Evolutionary conservation across 2,113 vertebrate genomes (phyloP).

Genomic region (Oxyruncus cristatus): DNA sequence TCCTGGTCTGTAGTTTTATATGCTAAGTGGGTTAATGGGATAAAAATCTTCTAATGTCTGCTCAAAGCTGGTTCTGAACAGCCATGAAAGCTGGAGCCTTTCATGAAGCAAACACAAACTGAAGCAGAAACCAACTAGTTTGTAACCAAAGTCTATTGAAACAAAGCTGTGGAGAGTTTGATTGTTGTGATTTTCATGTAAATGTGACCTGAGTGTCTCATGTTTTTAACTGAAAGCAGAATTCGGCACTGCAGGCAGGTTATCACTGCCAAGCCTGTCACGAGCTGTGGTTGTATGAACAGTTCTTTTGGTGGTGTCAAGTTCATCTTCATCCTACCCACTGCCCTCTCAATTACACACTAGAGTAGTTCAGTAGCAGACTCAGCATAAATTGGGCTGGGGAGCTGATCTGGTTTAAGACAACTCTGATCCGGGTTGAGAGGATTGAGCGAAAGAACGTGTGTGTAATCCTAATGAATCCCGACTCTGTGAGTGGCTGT

Average conservation of each 20-base stretch:
- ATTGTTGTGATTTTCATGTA: background rate
- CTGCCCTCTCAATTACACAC: background rate
- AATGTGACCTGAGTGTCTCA: background rate
- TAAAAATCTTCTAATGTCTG: background rate
- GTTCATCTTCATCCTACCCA: background rate
- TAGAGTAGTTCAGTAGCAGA: background rate
- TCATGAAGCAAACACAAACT: background rate
- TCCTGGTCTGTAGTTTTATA: background rate
- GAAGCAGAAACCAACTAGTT: background rate
- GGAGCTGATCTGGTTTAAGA: background rate
- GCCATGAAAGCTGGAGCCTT: background rate
- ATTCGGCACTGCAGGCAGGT: background rate
- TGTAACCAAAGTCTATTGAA: background rate
- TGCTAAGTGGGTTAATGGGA: background rate
- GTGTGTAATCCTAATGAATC: background rate
- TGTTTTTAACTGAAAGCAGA: background rate
- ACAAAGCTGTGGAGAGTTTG: background rate
- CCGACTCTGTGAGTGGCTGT: background rate
- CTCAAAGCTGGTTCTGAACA: background rate
- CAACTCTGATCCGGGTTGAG: background rate
- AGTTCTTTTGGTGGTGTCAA: background rate
- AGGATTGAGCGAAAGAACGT: background rate
- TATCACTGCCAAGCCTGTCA: background rate
- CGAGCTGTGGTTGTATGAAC: background rate
- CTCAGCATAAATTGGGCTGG: background rate